Evolutionary conservation across 64 coral and sea anemone species (phyloP).

Genomic region (Trachythela sp.): DNA sequence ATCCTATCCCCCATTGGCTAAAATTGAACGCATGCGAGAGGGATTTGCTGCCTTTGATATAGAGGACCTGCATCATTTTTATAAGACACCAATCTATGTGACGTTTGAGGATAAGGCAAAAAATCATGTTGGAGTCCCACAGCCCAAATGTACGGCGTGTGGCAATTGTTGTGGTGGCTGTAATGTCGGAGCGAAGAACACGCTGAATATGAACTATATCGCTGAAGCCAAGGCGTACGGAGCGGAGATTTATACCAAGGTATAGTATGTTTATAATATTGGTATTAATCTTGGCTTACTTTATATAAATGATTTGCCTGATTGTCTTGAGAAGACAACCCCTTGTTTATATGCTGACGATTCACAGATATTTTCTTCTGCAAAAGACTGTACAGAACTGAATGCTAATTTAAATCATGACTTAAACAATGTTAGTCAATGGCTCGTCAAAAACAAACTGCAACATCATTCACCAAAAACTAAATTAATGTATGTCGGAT

Average conservation of each 20-base stretch:
- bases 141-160: neutral
- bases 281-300: too few species aligned
- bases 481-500: too few species aligned
- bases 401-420: too few species aligned
- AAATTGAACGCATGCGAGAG: constrained; percentile 54
- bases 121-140: constrained; percentile 49
- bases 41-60: constrained; percentile 36
- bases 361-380: too few species aligned
- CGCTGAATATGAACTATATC: neutral
- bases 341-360: too few species aligned
- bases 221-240: neutral
- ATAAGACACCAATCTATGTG: constrained; percentile 57
- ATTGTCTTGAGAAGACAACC: too few species aligned
- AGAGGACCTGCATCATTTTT: constrained; percentile 45
- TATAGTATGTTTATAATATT: neutral
- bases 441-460: too few species aligned
- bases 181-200: neutral
- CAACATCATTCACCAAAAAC: too few species aligned
- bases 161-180: neutral
- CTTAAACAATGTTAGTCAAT: too few species aligned
- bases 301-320: too few species aligned
- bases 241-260: neutral
- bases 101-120: constrained; percentile 54
- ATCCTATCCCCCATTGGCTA: constrained; percentile 22
- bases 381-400: too few species aligned